Conservation (phyloP, 2,888 invertebrate species). For the Beris chalybata region DNA sequence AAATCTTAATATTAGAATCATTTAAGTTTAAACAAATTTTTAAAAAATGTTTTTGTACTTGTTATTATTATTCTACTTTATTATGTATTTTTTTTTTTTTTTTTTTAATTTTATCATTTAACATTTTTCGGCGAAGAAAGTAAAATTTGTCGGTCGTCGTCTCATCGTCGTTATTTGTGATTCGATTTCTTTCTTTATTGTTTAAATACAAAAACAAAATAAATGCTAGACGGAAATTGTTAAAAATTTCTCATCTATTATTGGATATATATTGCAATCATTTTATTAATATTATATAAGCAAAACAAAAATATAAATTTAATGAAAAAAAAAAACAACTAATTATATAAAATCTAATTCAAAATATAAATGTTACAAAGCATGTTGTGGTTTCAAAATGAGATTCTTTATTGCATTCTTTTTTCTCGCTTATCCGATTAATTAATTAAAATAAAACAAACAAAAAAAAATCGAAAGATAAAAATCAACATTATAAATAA, state of each 20-base stretch:
- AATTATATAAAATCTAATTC: neutral
- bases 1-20: slow-evolving; percentile 27
- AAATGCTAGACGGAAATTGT: slow-evolving; percentile 38
- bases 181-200: slow-evolving; percentile 28
- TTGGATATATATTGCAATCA: slow-evolving; percentile 13
- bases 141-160: slow-evolving; percentile 22
- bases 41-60: slow-evolving; percentile 30
- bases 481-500: slow-evolving; percentile 23
- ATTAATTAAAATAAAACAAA: slow-evolving; percentile 6
- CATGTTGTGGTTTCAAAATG: slow-evolving; percentile 35
- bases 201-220: slow-evolving; percentile 20
- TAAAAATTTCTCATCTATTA: slow-evolving; percentile 33
- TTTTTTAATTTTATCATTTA: slow-evolving; percentile 28
- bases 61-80: slow-evolving; percentile 34
- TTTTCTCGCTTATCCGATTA: slow-evolving; percentile 5
- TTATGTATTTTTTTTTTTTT: slow-evolving; percentile 35
- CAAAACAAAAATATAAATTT: slow-evolving; percentile 23
- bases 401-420: slow-evolving; percentile 15
- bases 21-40: slow-evolving; percentile 25
- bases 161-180: slow-evolving; percentile 36
- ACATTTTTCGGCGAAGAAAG: slow-evolving; percentile 26
- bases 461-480: slow-evolving; percentile 5
- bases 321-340: slow-evolving; percentile 30
- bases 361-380: slow-evolving; percentile 13
- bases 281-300: slow-evolving; percentile 32